Evolutionary conservation across 2,113 vertebrate genomes (phyloP).

Genomic region (Chloropsis hardwickii): DNA sequence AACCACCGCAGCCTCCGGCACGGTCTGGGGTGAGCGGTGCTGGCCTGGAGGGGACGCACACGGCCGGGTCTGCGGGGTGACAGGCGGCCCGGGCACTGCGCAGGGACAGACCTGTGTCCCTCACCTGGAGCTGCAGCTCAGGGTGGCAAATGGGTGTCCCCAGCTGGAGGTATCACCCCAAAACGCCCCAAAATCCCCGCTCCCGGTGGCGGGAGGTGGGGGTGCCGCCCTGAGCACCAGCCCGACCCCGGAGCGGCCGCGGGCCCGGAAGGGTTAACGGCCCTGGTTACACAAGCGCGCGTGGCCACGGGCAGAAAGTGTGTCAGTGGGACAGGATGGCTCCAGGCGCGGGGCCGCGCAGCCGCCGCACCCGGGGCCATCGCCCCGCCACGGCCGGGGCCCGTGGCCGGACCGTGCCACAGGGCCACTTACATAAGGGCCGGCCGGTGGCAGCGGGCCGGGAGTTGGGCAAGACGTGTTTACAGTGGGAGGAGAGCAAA

Average conservation of each 20-base stretch:
- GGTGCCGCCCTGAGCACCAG: background rate
- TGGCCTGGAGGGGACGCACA: background rate
- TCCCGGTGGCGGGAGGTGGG: rapidly evolving
- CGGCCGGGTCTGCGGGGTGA: rapidly evolving
- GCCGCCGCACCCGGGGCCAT: background rate
- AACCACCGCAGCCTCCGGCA: background rate
- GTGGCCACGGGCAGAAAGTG: slow-evolving; percentile 34
- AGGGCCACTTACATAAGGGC: slow-evolving; percentile 48
- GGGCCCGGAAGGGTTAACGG: background rate
- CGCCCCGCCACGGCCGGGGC: background rate
- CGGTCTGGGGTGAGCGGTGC: rapidly evolving
- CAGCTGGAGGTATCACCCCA: rapidly evolving
- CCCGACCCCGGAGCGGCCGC: rapidly evolving
- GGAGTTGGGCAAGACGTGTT: slow-evolving; percentile 40
- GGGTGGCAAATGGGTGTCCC: rapidly evolving
- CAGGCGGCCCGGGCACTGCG: background rate
- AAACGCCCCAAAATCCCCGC: background rate
- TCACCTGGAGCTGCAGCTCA: background rate
- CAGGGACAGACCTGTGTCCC: rapidly evolving
- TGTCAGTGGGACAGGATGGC: slow-evolving; percentile 65
- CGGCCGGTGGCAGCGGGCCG: background rate
- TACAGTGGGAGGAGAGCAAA: slow-evolving; percentile 40
- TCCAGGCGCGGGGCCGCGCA: background rate
- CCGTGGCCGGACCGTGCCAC: background rate
- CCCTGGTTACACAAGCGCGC: slow-evolving; percentile 1